Evolutionary conservation across 2,888 invertebrate species (phyloP), one percentile per base, ranked within the genome.

Genomic region (Poecilus cupreus): DNA sequence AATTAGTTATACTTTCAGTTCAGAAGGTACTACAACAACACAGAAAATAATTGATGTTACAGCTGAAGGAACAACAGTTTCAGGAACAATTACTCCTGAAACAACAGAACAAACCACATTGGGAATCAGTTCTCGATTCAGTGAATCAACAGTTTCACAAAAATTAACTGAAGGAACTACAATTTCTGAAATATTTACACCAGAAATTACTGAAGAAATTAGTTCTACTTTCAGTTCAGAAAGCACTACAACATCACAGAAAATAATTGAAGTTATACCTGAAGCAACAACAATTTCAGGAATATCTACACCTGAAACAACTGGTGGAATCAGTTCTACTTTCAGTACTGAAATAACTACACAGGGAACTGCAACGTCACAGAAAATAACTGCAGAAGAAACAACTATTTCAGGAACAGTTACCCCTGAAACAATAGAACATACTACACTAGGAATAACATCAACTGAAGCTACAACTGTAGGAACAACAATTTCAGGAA

Each of bases 201-300:
- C 32, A 37, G 18, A 10, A 37, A 78, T 16, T 8, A 18, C 64
- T 16, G 16, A 10, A n/a, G 13, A 8, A 10, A 11, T 11, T 24
- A 54, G 20, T 2, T 22, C 49, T 6, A 26, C 16, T n/a, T 37
- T 13, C 26, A 68, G 18, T 13, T 18, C 43, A 22, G 18, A 39
- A 57, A 64, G 22, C 57, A 22, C 13, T 11, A 70, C 81, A 70
- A 13, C 10, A 43, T n/a, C 37, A 37, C 20, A 68, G 68, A 76
- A 68, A 13, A 75, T 57, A 46, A 46, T 1, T 46, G 5, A 10
- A 1, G 5, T n/a, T 39, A 64, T 32, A 57, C 26, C 51, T 51
- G 49, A 26, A 79, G 82, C 51, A 80, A 81, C 82, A 51, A 83
- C 84, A 39, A 82, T 78, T 51, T 10, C 78, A 10, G 82, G 82